Evolutionary conservation across 2,888 invertebrate genomes (phyloP).

Genomic region (Sicus ferrugineus): DNA sequence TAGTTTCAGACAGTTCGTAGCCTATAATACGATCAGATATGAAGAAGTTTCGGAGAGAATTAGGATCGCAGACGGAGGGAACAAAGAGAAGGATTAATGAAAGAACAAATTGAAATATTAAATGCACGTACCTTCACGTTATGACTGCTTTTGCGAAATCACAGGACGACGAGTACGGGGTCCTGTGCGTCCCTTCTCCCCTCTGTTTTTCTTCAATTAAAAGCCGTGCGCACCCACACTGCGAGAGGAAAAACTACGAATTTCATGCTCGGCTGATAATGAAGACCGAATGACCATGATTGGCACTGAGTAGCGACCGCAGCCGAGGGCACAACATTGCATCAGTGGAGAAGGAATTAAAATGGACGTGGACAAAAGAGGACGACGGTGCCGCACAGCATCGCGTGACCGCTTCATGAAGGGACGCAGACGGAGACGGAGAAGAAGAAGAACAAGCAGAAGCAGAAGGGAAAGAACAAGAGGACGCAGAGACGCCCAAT

Average conservation of each 20-base stretch:
- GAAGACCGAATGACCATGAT: no score
- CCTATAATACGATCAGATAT: neutral
- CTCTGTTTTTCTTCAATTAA: no score
- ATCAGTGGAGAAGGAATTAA: neutral
- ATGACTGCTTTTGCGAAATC: neutral
- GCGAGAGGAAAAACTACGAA: neutral
- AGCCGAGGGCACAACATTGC: neutral
- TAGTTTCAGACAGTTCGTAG: no score
- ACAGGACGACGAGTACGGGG: neutral
- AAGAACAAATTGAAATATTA: neutral
- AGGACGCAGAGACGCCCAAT: neutral
- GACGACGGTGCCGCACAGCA: neutral
- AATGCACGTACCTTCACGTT: conserved; percentile 3
- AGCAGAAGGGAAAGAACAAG: neutral
- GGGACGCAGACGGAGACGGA: neutral
- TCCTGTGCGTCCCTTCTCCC: no score
- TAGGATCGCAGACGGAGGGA: neutral
- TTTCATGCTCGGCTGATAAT: neutral
- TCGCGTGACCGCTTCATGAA: neutral
- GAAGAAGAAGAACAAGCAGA: neutral
- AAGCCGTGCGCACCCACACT: conserved; percentile 22
- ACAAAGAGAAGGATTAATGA: neutral
- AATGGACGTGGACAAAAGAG: neutral
- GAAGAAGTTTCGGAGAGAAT: neutral
- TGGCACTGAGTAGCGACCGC: neutral